Base-by-base conservation (phyloP, 2,888 invertebrate species). In the Acronicta leporina region DNA sequence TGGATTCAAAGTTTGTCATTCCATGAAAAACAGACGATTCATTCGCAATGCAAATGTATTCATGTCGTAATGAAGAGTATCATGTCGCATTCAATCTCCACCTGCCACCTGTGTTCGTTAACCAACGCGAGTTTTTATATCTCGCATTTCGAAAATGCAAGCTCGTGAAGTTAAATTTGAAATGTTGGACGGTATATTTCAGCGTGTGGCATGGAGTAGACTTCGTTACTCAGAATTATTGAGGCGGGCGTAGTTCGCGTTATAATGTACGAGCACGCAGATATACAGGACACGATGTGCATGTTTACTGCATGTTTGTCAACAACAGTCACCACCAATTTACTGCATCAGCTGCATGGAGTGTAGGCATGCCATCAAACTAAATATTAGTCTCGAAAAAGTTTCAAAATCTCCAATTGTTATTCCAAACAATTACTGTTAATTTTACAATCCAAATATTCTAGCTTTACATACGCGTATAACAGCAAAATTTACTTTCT, bases 141-240 rank as follows among this genome's bases (percentile, higher is more conserved):
- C 63, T 51, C 46, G 49, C 62, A 65, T 74, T 76, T 71, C 54
- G 55, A 73, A 71, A 76, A 72, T 44, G 69, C 65, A 55, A 48
- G 57, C 55, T 62, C 64, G 60, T 68, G 49, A 70, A 80, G 76
- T 77, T 77, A 62, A 74, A 70, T 79, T 81, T 77, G 70, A 81
- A 81, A 77, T 77, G 77, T 77, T 73, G 66, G 55, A 63, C 63
- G 66, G 73, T 65, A 81, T 79, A 77, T 83, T 78, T 80, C 68
- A 75, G 61, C 27, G 49, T 60, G 57, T 56, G 69, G 43, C 44
- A 51, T 38, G 60, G 51, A 59, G 56, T 56, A 52, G 76, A 76
- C 73, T 80, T 83, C 72, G 79, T 75, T 77, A 75, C 70, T 69
- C 66, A 60, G 73, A 74, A 79, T 81, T 75, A 81, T 80, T 76